These are phyloP conservation scores for Cordilura impudica DNA, from an alignment of 2,888 invertebrate genomes.

Conservation along the genomic window DNA sequence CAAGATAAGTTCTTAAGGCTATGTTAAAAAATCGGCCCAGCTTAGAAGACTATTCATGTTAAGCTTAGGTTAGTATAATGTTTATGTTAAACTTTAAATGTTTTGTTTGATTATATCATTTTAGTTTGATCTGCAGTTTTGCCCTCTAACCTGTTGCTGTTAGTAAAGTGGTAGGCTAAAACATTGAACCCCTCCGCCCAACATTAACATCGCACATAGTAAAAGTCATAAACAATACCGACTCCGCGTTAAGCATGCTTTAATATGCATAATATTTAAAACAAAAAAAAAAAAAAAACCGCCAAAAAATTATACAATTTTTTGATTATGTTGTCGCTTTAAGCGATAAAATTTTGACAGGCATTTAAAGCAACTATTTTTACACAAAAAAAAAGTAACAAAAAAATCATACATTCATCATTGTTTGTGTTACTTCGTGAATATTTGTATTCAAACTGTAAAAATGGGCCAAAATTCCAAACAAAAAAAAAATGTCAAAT, in stretches of 20 bases:
- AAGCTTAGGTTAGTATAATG: no score
- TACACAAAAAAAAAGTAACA: not conserved
- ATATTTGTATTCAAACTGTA: conserved; percentile 33
- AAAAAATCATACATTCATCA: conserved; percentile 29
- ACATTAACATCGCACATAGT: conserved; percentile 35
- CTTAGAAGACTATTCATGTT: no score
- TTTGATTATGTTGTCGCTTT: conserved; percentile 62
- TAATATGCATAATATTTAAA: not conserved
- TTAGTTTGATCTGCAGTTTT: conserved; percentile 21
- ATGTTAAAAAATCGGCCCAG: no score
- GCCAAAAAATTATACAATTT: conserved; percentile 11
- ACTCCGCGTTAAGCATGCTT: conserved; percentile 16
- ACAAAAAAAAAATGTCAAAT: conserved; percentile 52
- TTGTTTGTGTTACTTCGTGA: not conserved
- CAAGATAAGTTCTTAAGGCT: no score
- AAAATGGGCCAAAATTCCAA: conserved; percentile 52
- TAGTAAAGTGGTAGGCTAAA: conserved; percentile 41
- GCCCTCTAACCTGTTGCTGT: conserved; percentile 52
- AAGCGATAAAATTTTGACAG: conserved; percentile 63
- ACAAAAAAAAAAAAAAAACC: conserved; percentile 1
- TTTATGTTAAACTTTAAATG: not conserved
- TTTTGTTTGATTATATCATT: conserved; percentile 6
- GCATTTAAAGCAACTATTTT: conserved; percentile 49
- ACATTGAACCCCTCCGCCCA: conserved; percentile 19
- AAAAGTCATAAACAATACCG: conserved; percentile 16